Evolutionary conservation across 1,140 invertebrate genomes (phyloP).

Genomic region (Drosophila tropicalis): DNA sequence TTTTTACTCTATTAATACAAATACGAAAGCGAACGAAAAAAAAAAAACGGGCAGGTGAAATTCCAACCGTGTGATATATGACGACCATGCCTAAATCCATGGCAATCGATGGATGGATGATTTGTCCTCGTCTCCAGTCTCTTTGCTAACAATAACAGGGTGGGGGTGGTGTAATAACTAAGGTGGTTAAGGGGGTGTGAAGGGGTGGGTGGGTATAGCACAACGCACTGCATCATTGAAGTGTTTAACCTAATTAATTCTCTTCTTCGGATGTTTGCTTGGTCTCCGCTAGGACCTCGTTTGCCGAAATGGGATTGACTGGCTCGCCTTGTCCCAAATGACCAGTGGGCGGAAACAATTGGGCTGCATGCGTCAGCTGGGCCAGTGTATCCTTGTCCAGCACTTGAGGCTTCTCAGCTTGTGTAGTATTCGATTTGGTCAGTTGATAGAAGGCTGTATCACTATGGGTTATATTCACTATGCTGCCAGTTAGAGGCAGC

Average conservation of each 20-base stretch:
- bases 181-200: neutral
- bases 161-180: neutral
- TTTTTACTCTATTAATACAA: slow-evolving; percentile 47
- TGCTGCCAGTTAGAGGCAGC: slow-evolving; percentile 78
- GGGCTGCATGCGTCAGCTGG: slow-evolving; percentile 64
- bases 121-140: slow-evolving; percentile 69
- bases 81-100: slow-evolving; percentile 48
- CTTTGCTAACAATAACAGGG: slow-evolving; percentile 62
- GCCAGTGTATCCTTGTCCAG: slow-evolving; percentile 57
- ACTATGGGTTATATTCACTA: slow-evolving; percentile 83
- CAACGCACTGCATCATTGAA: slow-evolving; percentile 68
- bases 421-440: slow-evolving; percentile 67
- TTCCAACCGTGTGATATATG: slow-evolving; percentile 55
- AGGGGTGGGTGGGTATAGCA: slow-evolving; percentile 34
- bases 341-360: slow-evolving; percentile 59
- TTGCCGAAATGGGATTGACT: slow-evolving; percentile 38
- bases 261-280: slow-evolving; percentile 5
- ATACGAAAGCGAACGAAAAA: slow-evolving; percentile 46
- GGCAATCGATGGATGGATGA: slow-evolving; percentile 13
- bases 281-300: slow-evolving; percentile 36
- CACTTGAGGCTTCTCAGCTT: slow-evolving; percentile 65
- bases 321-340: slow-evolving; percentile 30
- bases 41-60: slow-evolving; percentile 36
- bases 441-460: slow-evolving; percentile 80
- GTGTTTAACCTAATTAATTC: slow-evolving; percentile 35